Conservation (phyloP, 1,140 invertebrate species). For the Caerostris darwini region DNA sequence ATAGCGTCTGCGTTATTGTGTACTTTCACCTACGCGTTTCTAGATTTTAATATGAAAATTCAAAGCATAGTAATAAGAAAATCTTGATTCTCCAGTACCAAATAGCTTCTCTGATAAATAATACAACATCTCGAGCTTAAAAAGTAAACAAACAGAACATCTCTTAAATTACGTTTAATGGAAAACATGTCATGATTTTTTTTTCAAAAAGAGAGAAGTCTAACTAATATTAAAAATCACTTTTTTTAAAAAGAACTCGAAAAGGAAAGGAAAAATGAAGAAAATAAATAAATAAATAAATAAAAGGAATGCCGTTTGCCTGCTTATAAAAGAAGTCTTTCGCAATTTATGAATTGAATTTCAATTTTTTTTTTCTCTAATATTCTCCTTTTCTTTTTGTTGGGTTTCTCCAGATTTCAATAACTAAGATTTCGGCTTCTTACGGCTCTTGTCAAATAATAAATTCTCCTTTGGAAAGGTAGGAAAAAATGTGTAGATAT, state of each 20-base stretch:
- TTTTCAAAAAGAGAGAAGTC: background rate
- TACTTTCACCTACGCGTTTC: too few relatives aligned
- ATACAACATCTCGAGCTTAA: background rate
- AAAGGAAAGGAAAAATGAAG: too few relatives aligned
- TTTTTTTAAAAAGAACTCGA: background rate
- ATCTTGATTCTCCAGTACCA: background rate
- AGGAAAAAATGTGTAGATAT: background rate
- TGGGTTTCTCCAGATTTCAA: background rate
- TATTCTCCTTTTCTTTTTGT: background rate
- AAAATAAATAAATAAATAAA: too few relatives aligned
- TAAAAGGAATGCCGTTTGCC: too few relatives aligned
- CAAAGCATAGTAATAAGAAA: background rate
- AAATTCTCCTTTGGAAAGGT: background rate
- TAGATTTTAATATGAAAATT: too few relatives aligned
- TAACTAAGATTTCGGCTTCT: background rate
- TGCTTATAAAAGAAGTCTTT: too few relatives aligned
- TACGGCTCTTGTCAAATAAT: background rate
- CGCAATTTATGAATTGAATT: too few relatives aligned
- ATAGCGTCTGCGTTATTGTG: too few relatives aligned
- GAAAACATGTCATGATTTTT: background rate
- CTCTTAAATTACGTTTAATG: slow-evolving; percentile 16
- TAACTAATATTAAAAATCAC: slow-evolving; percentile 15
- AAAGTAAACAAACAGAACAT: background rate
- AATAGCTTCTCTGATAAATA: background rate
- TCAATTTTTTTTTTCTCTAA: too few relatives aligned